phyloP scores from a whole-genome alignment of 2,888 invertebrate species.

The Crossocerus cetratus region DNA sequence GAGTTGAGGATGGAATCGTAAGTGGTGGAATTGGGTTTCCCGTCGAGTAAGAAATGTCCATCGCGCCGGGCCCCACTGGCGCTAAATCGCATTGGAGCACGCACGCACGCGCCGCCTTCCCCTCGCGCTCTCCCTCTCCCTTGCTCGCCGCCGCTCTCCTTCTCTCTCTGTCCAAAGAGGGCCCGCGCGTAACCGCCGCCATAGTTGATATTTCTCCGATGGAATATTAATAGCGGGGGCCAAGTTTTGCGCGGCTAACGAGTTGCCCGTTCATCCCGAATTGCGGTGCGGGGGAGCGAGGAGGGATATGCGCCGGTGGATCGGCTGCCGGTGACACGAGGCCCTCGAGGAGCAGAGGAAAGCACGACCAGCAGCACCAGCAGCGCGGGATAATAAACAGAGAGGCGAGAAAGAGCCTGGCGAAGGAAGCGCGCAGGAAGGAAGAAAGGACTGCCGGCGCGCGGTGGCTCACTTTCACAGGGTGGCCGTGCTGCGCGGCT shows the following conservation, averaged over 20 bases:
- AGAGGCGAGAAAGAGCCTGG: too few species aligned
- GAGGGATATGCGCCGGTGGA: conserved; percentile 27
- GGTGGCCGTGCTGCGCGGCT: conserved; percentile 46
- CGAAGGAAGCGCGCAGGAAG: conserved; percentile 13
- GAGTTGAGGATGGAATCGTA: conserved; percentile 31
- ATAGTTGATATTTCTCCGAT: conserved; percentile 62
- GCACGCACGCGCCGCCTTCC: conserved; percentile 58
- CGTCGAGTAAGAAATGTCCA: conserved; percentile 28
- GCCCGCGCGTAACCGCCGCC: conserved; percentile 59
- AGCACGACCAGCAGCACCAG: too few species aligned
- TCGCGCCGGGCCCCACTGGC: conserved; percentile 17
- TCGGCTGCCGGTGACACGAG: conserved; percentile 38
- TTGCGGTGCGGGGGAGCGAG: conserved; percentile 11
- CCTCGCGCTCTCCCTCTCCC: conserved; percentile 37
- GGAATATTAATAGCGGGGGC: conserved; percentile 56
- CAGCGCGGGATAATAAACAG: too few species aligned
- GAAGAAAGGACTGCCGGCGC: conserved; percentile 34
- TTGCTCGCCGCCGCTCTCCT: conserved; percentile 41
- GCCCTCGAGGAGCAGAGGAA: conserved; percentile 36
- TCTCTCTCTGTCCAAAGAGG: conserved; percentile 42
- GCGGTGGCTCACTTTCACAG: conserved; percentile 50
- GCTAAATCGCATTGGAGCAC: conserved; percentile 20
- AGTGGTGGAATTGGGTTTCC: conserved; percentile 9
- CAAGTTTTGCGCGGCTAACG: conserved; percentile 35
- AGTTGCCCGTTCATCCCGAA: conserved; percentile 23